Conservation (phyloP, 2,888 invertebrate species). For the Pegoplata infirma region DNA sequence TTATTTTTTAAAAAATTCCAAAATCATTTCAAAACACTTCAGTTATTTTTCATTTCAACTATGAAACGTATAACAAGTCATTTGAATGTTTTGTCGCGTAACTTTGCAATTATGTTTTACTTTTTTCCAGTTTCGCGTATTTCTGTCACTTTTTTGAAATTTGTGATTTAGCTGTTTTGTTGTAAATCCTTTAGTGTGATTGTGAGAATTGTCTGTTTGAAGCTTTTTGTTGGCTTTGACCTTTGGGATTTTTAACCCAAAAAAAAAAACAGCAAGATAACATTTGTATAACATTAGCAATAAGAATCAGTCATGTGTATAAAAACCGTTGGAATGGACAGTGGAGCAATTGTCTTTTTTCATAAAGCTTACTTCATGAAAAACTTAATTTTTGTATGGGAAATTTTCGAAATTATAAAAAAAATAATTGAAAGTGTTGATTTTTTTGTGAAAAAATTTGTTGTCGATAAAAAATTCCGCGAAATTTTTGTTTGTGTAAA, state of each 20-base stretch:
- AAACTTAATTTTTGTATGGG: too few relatives aligned
- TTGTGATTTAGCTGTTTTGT: too few relatives aligned
- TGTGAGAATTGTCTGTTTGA: constrained; percentile 40
- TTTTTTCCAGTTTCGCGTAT: constrained; percentile 20
- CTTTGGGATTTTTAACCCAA: constrained; percentile 27
- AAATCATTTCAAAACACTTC: too few relatives aligned
- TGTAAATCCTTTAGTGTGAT: constrained; percentile 29
- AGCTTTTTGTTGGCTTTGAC: constrained; percentile 28
- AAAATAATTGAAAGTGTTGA: too few relatives aligned
- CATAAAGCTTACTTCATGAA: too few relatives aligned
- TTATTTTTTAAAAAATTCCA: not conserved
- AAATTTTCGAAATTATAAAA: too few relatives aligned
- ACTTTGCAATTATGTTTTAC: constrained; percentile 26
- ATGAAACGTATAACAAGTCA: not conserved
- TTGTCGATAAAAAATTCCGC: too few relatives aligned
- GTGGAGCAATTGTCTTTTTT: too few relatives aligned
- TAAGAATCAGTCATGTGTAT: constrained; percentile 33
- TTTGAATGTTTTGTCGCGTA: constrained; percentile 34
- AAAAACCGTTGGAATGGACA: constrained; percentile 10
- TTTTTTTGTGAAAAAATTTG: too few relatives aligned
- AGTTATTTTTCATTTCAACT: not conserved
- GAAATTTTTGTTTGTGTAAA: too few relatives aligned
- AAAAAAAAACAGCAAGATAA: constrained; percentile 16
- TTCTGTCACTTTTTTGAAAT: constrained; percentile 13
- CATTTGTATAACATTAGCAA: constrained; percentile 9